Conservation (phyloP, 2,888 invertebrate species). For the Trichogramma dendrolimi region DNA sequence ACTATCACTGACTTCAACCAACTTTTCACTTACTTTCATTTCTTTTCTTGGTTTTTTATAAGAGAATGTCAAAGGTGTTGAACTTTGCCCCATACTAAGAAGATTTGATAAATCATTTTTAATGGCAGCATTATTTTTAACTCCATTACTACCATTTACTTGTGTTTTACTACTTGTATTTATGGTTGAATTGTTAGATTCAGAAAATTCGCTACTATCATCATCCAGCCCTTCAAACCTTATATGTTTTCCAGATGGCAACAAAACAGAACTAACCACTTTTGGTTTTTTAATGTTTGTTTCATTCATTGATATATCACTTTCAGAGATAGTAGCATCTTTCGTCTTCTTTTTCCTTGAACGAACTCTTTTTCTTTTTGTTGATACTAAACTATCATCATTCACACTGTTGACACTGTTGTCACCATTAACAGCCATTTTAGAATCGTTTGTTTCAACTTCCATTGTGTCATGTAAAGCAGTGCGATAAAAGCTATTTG, state of each 20-base stretch:
- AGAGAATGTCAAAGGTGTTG: constrained; percentile 38
- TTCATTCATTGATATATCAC: constrained; percentile 15
- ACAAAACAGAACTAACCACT: constrained; percentile 32
- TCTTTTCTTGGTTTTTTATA: constrained; percentile 22
- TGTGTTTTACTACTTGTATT: constrained; percentile 7
- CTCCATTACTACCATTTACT: constrained; percentile 7
- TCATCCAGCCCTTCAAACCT: constrained; percentile 35
- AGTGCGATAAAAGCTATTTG: constrained; percentile 26
- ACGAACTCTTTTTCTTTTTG: constrained; percentile 36
- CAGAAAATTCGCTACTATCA: constrained; percentile 19
- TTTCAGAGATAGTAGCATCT: constrained; percentile 10
- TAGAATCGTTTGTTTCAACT: constrained; percentile 24
- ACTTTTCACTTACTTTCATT: constrained; percentile 7
- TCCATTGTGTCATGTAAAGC: constrained; percentile 27
- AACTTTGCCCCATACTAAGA: constrained; percentile 36
- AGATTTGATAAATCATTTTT: constrained; percentile 32
- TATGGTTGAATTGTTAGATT: not conserved
- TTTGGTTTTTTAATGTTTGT: constrained; percentile 35
- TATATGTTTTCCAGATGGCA: constrained; percentile 41
- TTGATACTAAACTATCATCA: constrained; percentile 6
- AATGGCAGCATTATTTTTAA: constrained; percentile 7
- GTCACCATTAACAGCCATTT: constrained; percentile 25
- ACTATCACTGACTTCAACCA: not conserved
- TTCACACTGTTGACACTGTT: constrained; percentile 23
- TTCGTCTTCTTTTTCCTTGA: constrained; percentile 28